Conservation (phyloP, 1,140 invertebrate genomes). For the Nomia melanderi region DNA sequence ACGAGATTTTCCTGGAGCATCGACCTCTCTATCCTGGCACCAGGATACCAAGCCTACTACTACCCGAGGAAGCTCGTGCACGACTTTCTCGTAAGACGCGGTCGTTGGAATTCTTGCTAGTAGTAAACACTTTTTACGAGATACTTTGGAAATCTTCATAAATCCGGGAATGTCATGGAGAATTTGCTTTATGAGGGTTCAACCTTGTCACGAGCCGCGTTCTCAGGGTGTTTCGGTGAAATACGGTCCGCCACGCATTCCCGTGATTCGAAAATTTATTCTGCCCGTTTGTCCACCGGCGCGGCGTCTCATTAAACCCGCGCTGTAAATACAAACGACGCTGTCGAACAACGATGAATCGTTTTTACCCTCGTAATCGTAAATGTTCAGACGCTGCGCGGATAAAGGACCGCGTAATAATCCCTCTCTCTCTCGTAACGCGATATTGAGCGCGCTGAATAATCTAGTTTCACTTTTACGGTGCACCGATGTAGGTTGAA, state of each 20-base stretch:
- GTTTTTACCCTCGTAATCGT: conserved; percentile 1
- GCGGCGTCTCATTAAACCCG: conserved; percentile 26
- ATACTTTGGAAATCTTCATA: conserved; percentile 63
- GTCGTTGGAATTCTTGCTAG: conserved; percentile 56
- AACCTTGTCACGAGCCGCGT: conserved; percentile 18
- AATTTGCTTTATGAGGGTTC: conserved; percentile 49
- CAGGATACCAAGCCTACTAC: conserved; percentile 40
- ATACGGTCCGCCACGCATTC: conserved; percentile 7
- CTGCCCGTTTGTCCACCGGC: background rate
- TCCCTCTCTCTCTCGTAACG: no score
- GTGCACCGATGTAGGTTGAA: no score
- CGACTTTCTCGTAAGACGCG: conserved; percentile 59
- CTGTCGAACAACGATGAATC: conserved; percentile 6
- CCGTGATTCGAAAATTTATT: conserved; percentile 25
- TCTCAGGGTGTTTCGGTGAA: conserved; percentile 18
- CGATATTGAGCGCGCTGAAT: no score
- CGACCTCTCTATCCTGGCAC: conserved; percentile 62
- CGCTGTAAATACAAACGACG: background rate
- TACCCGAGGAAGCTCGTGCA: conserved; percentile 50
- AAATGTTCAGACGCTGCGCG: no score
- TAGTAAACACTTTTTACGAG: conserved; percentile 60
- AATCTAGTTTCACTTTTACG: no score
- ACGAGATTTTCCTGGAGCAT: conserved; percentile 74
- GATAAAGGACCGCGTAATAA: no score
- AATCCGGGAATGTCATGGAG: conserved; percentile 55